These are phyloP conservation scores for Garrulus glandarius DNA, from an alignment of 2,797 vertebrate species.

Conservation along the genomic window DNA sequence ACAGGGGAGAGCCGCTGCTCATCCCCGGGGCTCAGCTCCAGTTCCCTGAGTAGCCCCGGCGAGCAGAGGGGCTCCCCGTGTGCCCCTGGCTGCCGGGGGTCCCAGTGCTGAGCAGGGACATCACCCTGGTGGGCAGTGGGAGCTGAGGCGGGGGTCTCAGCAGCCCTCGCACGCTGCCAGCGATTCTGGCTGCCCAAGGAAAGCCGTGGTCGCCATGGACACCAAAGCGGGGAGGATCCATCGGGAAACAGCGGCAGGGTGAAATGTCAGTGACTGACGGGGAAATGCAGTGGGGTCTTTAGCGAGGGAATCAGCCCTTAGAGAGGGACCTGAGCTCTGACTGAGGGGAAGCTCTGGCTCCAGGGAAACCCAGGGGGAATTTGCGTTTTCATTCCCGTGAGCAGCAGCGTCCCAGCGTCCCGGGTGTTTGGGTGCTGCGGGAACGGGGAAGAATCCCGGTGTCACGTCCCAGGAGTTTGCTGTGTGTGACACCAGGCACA, in stretches of 20 bases:
- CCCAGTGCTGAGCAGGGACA: neutral
- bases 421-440: neutral
- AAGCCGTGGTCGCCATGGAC: neutral
- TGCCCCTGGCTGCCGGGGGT: fast-evolving
- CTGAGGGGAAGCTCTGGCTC: neutral
- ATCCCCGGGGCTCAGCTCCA: no score
- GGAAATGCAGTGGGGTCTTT: neutral
- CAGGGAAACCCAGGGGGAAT: neutral
- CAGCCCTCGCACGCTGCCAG: neutral
- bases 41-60: neutral
- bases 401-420: neutral
- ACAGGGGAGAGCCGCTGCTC: no score
- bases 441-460: fast-evolving
- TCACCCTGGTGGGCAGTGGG: neutral
- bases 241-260: neutral
- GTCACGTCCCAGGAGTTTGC: fast-evolving
- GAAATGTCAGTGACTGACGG: neutral
- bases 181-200: neutral
- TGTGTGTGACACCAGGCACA: neutral
- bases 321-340: neutral
- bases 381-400: neutral
- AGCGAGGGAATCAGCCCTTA: neutral
- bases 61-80: neutral
- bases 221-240: neutral
- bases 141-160: neutral